phyloP scores from a whole-genome alignment of 2,888 invertebrate species.

The Drosophila paracracens region DNA sequence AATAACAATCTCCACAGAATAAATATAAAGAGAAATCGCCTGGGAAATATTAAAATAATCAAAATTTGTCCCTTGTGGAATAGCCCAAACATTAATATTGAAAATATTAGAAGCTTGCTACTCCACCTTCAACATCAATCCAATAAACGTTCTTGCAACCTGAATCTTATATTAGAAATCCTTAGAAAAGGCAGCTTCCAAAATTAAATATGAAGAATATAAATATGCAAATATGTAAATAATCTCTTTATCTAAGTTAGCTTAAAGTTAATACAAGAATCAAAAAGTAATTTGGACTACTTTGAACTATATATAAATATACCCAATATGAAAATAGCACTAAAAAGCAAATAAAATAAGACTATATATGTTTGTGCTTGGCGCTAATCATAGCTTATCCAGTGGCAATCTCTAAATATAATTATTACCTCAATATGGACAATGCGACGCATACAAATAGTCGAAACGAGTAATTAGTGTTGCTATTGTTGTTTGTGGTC shows the following conservation, averaged over 20 bases:
- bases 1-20: neutral
- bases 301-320: neutral
- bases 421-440: slow-evolving; percentile 20
- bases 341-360: neutral
- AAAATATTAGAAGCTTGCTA: neutral
- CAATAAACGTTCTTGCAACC: neutral
- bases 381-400: slow-evolving; percentile 10
- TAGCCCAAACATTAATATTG: neutral
- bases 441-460: slow-evolving; percentile 17
- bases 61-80: neutral
- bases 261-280: neutral
- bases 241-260: neutral
- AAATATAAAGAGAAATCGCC: neutral
- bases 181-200: too few species aligned
- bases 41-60: neutral
- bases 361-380: neutral
- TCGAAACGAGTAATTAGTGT: slow-evolving; percentile 2
- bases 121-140: neutral
- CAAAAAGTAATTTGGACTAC: neutral
- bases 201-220: too few species aligned
- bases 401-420: neutral
- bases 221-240: neutral
- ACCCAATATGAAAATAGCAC: neutral
- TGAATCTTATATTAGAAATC: neutral
- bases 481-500: slow-evolving; percentile 18